phyloP scores from a whole-genome alignment of 1,140 invertebrate genomes.

The Acromyrmex heyeri region DNA sequence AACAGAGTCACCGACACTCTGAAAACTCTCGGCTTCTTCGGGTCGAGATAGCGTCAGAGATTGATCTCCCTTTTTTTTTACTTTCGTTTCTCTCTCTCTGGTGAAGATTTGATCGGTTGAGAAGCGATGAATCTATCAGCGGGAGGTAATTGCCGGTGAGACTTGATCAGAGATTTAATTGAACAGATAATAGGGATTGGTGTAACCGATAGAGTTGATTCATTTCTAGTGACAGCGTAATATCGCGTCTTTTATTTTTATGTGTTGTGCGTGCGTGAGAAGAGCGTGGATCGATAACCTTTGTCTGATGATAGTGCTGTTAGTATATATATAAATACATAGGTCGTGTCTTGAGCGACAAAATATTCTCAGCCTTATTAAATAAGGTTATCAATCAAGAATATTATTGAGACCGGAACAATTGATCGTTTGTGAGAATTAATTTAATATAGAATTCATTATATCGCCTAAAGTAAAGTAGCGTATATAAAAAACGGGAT shows the following conservation, averaged over 20 bases:
- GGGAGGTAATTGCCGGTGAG: slow-evolving; percentile 14
- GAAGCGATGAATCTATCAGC: slow-evolving; percentile 32
- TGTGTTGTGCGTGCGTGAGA: not conserved
- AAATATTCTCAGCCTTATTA: slow-evolving; percentile 3
- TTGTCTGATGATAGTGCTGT: not conserved
- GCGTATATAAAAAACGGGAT: not conserved
- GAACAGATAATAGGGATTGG: slow-evolving; percentile 56
- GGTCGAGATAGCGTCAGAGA: slow-evolving; percentile 75
- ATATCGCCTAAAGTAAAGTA: not conserved
- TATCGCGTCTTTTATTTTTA: slow-evolving; percentile 23
- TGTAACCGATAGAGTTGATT: slow-evolving; percentile 47
- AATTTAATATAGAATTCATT: not conserved
- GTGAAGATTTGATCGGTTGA: slow-evolving; percentile 13
- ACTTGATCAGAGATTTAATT: slow-evolving; percentile 49
- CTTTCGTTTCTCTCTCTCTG: not conserved
- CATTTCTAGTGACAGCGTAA: slow-evolving; percentile 36
- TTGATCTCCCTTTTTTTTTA: slow-evolving; percentile 13
- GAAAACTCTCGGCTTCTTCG: slow-evolving; percentile 91
- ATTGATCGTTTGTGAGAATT: not conserved
- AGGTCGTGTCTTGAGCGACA: not conserved
- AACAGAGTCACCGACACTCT: slow-evolving; percentile 90
- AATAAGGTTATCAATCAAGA: not conserved
- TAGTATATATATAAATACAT: not conserved
- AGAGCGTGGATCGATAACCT: not conserved
- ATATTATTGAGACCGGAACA: not conserved